Evolutionary conservation across 2,113 vertebrate genomes (phyloP).

Genomic region (Oxygymnocypris stewartii): DNA sequence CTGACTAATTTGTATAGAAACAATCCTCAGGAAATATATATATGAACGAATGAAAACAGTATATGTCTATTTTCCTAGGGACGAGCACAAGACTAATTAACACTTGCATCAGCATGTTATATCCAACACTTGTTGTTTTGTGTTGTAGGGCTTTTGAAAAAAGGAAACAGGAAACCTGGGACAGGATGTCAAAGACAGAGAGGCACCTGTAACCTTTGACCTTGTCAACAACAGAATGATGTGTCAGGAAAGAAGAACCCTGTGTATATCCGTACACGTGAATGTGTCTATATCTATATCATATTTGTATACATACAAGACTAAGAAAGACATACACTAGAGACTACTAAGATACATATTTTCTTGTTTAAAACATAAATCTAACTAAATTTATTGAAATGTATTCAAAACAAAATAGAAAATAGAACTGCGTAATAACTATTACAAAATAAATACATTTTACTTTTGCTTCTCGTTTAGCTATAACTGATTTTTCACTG

Average conservation of each 20-base stretch:
- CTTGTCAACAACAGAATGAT: constrained; percentile 71
- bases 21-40: background rate
- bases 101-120: constrained; percentile 42
- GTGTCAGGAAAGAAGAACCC: constrained; percentile 57
- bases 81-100: background rate
- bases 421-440: background rate
- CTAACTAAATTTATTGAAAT: background rate
- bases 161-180: constrained; percentile 66
- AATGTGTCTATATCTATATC: background rate
- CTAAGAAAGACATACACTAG: background rate
- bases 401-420: background rate
- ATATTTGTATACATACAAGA: background rate
- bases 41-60: background rate
- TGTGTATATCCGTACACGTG: constrained; percentile 40
- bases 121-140: constrained; percentile 19
- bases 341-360: no score
- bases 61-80: background rate
- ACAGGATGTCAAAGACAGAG: constrained; percentile 70
- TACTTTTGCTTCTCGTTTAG: no score
- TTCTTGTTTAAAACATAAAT: background rate
- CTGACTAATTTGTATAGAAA: background rate
- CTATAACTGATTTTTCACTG: background rate
- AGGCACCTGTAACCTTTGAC: constrained; percentile 76
- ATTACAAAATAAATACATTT: no score
- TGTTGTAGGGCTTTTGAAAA: constrained; percentile 39